Evolutionary conservation across 2,888 invertebrate genomes (phyloP).

Genomic region (Himalopsyche japonica): DNA sequence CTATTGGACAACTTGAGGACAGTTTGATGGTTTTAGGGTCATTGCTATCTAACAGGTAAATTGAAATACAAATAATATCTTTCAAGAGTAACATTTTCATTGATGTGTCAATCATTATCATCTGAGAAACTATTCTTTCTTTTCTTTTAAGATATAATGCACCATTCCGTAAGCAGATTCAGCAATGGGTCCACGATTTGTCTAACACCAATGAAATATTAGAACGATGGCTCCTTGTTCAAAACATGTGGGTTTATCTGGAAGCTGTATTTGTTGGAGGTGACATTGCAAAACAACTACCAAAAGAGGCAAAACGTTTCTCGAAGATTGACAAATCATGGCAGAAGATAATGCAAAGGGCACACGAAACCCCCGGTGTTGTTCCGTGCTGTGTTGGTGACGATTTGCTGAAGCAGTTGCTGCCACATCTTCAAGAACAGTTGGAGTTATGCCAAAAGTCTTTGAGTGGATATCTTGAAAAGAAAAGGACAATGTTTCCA

Average conservation of each 20-base stretch:
- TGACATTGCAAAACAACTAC: slow-evolving; percentile 97
- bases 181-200: slow-evolving; percentile 91
- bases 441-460: slow-evolving; percentile 96
- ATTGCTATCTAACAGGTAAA: slow-evolving; percentile 82
- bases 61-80: background rate
- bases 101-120: too few relatives aligned
- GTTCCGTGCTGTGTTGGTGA: slow-evolving; percentile 96
- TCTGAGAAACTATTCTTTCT: background rate
- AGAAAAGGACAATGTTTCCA: slow-evolving; percentile 91
- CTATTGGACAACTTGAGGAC: slow-evolving; percentile 92
- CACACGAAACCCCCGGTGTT: slow-evolving; percentile 95
- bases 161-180: slow-evolving; percentile 94
- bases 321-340: slow-evolving; percentile 97
- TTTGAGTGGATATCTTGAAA: slow-evolving; percentile 89
- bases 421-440: slow-evolving; percentile 95
- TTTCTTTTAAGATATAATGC: slow-evolving; percentile 78
- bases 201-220: slow-evolving; percentile 96
- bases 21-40: slow-evolving; percentile 96
- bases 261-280: slow-evolving; percentile 98
- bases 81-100: too few relatives aligned
- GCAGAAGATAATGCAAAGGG: slow-evolving; percentile 97
- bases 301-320: slow-evolving; percentile 92
- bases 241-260: slow-evolving; percentile 98
- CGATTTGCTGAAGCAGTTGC: slow-evolving; percentile 85
- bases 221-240: slow-evolving; percentile 93